phyloP scores from a whole-genome alignment of 2,888 invertebrate genomes.

The Diarsia rubi region DNA sequence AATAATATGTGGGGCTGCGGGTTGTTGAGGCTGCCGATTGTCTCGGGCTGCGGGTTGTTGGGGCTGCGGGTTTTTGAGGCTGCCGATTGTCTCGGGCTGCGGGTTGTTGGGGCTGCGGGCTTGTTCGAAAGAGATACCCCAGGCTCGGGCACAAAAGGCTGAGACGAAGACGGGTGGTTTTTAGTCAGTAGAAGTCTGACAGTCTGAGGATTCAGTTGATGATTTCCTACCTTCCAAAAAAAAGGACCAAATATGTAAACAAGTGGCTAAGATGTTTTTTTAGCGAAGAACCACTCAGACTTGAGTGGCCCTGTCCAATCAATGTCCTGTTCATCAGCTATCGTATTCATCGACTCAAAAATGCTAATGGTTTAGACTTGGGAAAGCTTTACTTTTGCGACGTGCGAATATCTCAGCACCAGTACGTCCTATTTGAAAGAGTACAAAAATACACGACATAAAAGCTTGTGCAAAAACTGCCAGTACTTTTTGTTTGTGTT shows the following conservation, averaged over 20 bases:
- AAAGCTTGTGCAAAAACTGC: slow-evolving; percentile 17
- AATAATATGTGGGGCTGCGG: too few species aligned
- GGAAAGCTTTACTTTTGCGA: not conserved
- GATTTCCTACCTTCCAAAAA: too few species aligned
- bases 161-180: too few species aligned
- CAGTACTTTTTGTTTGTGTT: slow-evolving; percentile 35
- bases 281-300: not conserved
- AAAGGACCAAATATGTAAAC: not conserved
- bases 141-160: too few species aligned
- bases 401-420: not conserved
- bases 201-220: too few species aligned
- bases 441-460: slow-evolving; percentile 13
- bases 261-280: not conserved
- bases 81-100: too few species aligned
- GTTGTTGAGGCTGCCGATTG: too few species aligned
- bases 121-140: too few species aligned
- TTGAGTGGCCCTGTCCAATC: not conserved
- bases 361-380: not conserved
- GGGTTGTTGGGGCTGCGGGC: too few species aligned
- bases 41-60: too few species aligned
- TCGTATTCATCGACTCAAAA: not conserved
- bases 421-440: not conserved
- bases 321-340: not conserved
- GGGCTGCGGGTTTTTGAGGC: too few species aligned
- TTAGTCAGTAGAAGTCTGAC: too few species aligned